Base-by-base conservation (phyloP, 2,888 invertebrate genomes). In the Philhelius pedissequus region DNA sequence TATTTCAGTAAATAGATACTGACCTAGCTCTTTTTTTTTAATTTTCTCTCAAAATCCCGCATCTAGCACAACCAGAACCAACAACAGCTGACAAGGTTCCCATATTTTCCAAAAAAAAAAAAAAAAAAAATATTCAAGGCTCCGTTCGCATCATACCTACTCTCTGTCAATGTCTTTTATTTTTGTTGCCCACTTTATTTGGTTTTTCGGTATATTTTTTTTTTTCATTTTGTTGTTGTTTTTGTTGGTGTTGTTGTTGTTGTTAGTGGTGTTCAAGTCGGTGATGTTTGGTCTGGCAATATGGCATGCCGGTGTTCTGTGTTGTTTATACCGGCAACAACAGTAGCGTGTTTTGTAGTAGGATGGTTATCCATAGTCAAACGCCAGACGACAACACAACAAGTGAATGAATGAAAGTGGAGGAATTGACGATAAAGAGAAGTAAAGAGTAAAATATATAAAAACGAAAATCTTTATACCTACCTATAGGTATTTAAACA, bases 321-420 rank as follows among this genome's bases (percentile, higher is more conserved):
- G 77, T 73, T 68, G 77, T 73, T 68, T 35, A 76, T 75, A 75
- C 84, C 80, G 84, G 80, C 80, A 84, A 80, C 58, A 80, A 60
- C 75, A 80, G 80, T 80, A 84, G 84, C 76, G 84, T 80, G 75
- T 50, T 76, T 3, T 62, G 6, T 62, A 11, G 80, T 80, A 68
- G 80, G 68, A 84, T 80, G 75, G 83, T 83, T 78, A 83, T 74
- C 79, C 74, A 60, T 48, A 68, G 71, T 54, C 80, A 48, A 84
- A 80, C 54, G 75, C 68, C 80, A 84, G 80, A 84, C 60, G 20
- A 52, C 75, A 80, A 80, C 75, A 84, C 84, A 84, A 84, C 84
- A 84, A 84, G 84, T 84, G 80, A 84, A 84, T 76, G 84, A 80
- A 84, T 84, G 84, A 80, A 84, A 80, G 75, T 80, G 66, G 68